phyloP scores from a whole-genome alignment of 2,888 invertebrate species.

The Aphidoletes aphidimyza region DNA sequence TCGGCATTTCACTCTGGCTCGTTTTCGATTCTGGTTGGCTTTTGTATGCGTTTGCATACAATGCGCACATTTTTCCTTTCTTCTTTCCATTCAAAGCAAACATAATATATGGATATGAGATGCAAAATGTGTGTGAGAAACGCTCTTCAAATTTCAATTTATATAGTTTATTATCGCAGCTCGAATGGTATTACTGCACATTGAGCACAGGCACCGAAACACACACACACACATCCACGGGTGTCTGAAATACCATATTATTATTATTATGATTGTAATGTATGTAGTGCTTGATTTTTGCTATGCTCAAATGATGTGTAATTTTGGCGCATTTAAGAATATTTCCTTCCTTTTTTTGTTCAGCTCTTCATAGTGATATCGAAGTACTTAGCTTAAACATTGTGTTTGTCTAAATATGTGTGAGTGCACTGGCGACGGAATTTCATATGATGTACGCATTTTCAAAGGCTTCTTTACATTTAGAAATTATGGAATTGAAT shows the following conservation, averaged over 20 bases:
- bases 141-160: conserved; percentile 5
- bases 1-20: background rate
- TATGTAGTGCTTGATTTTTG: conserved; percentile 26
- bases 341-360: background rate
- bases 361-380: background rate
- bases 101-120: background rate
- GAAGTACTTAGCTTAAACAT: too few species aligned
- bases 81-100: background rate
- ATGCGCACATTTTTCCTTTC: background rate
- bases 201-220: too few species aligned
- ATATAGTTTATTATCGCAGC: conserved; percentile 30
- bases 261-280: conserved; percentile 38
- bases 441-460: too few species aligned
- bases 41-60: too few species aligned
- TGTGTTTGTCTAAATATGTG: background rate
- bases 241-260: too few species aligned
- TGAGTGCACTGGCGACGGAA: too few species aligned
- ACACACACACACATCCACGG: too few species aligned
- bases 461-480: too few species aligned
- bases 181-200: conserved; percentile 5
- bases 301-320: conserved; percentile 33
- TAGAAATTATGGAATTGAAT: too few species aligned
- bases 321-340: conserved; percentile 33
- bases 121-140: background rate
- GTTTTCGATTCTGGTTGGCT: too few species aligned